Conservation (phyloP, 2,797 vertebrate genomes). For the Benthosema pterotum region DNA sequence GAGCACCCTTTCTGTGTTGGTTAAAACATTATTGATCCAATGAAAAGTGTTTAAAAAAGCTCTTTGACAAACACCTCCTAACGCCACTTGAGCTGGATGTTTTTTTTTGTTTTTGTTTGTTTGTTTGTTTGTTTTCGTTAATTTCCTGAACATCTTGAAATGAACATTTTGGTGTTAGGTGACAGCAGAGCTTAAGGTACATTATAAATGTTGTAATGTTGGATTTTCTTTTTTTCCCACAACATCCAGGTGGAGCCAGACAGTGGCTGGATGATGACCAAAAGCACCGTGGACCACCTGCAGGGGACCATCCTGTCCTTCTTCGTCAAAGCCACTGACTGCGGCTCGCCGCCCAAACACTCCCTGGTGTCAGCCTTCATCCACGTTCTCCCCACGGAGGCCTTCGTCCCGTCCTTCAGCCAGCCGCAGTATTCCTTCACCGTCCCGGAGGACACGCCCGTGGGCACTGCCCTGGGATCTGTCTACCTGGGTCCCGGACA, state of each 20-base stretch:
- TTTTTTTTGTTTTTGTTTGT: too few species aligned
- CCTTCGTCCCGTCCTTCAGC: slow-evolving; percentile 90
- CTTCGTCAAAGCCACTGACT: slow-evolving; percentile 93
- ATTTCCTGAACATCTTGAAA: too few species aligned
- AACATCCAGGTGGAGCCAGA: slow-evolving; percentile 81
- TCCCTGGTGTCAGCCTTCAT: slow-evolving; percentile 91
- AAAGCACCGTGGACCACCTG: slow-evolving; percentile 89
- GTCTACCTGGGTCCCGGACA: slow-evolving; percentile 87
- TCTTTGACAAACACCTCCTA: too few species aligned
- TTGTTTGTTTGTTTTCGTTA: too few species aligned
- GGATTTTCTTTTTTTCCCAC: slow-evolving; percentile 3
- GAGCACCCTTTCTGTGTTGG: too few species aligned
- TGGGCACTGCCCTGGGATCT: slow-evolving; percentile 89
- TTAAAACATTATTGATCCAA: too few species aligned
- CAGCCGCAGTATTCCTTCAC: slow-evolving; percentile 96
- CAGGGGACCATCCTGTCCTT: slow-evolving; percentile 92
- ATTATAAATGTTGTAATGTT: not conserved
- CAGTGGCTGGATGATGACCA: slow-evolving; percentile 93
- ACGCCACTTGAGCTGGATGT: too few species aligned
- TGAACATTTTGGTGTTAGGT: too few species aligned
- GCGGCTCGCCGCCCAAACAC: slow-evolving; percentile 89
- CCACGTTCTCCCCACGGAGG: slow-evolving; percentile 91
- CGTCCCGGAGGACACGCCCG: slow-evolving; percentile 89
- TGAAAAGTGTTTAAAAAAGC: too few species aligned
- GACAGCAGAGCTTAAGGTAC: too few species aligned